A percentile compares a stretch with the other conserved stretches of the same genome.
These are phyloP conservation scores for zebrafish (Danio rerio) DNA, from an alignment of 2,113 vertebrate species.

Conservation along the genomic window GRCz12tu NC_133186.1:39157001-39157500, in stretches of 20 bases:
- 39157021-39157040: conserved; percentile 83
- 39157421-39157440: conserved; percentile 69
- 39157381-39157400: conserved; percentile 95
- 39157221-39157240: conserved; percentile 82
- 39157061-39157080: conserved; percentile 82
- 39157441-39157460: conserved; percentile 23
- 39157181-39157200: conserved; percentile 87
- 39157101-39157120: conserved; percentile 86
- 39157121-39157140: conserved; percentile 92
- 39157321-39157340: conserved; percentile 95
- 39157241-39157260: conserved; percentile 90
- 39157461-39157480: not conserved
- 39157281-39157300: conserved; percentile 87
- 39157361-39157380: conserved; percentile 91
- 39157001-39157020: conserved; percentile 79
- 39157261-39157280: conserved; percentile 83
- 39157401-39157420: conserved; percentile 93
- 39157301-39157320: conserved; percentile 95
- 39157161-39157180: conserved; percentile 93
- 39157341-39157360: conserved; percentile 88
- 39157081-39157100: conserved; percentile 83
- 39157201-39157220: conserved; percentile 88
- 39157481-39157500: not conserved
- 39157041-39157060: conserved; percentile 82
- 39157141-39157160: conserved; percentile 99